These are phyloP conservation scores for Bufo gargarizans DNA, from an alignment of 2,113 vertebrate genomes.

Conservation along the genomic window DNA sequence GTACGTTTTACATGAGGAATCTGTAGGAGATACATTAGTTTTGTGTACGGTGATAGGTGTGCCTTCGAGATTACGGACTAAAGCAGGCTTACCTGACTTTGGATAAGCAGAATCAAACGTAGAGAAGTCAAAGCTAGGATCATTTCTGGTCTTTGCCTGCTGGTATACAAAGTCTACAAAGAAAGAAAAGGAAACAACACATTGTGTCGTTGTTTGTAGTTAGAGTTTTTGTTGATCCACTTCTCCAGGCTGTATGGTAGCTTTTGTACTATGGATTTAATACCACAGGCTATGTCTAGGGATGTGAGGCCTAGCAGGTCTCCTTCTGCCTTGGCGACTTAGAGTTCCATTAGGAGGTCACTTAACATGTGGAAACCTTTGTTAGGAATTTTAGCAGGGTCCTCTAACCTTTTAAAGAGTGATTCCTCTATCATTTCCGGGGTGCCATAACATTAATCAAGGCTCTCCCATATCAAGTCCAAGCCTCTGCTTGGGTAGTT, in stretches of 20 bases:
- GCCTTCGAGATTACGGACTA: too few species aligned
- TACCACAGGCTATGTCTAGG: not conserved
- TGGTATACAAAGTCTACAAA: slow-evolving; percentile 3
- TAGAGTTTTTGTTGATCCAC: not conserved
- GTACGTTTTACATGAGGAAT: not conserved
- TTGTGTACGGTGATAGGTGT: too few species aligned
- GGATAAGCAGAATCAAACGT: too few species aligned
- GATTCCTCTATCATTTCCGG: not conserved
- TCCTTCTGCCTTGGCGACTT: slow-evolving; percentile 48
- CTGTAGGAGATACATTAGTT: not conserved
- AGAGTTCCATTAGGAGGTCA: slow-evolving; percentile 57
- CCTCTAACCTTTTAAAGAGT: slow-evolving; percentile 61
- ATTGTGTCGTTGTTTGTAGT: slow-evolving; percentile 9
- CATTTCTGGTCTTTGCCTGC: not conserved
- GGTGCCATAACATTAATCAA: slow-evolving; percentile 15
- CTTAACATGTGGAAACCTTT: slow-evolving; percentile 54
- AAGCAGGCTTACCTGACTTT: too few species aligned
- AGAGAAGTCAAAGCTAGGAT: too few species aligned
- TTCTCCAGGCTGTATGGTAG: too few species aligned
- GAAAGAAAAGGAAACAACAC: slow-evolving; percentile 4
- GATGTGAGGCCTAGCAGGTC: not conserved
- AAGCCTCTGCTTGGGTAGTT: not conserved
- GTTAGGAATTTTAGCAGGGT: slow-evolving; percentile 11
- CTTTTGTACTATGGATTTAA: too few species aligned
- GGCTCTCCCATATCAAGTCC: not conserved